phyloP scores from a whole-genome alignment of 2,888 invertebrate species.

The Hirtodrosophila cameraria region DNA sequence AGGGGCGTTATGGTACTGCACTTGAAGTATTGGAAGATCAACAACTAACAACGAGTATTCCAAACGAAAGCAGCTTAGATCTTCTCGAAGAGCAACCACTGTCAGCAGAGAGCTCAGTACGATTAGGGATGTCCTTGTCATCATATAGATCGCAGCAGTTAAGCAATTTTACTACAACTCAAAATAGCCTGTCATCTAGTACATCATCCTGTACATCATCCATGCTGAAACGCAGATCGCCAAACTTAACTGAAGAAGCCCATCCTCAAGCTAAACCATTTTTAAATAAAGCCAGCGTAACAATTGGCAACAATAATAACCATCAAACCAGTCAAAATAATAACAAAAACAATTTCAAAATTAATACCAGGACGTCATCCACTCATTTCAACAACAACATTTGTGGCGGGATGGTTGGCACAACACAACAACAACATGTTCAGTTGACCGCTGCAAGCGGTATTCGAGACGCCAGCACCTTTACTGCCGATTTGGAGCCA shows the following conservation, averaged over 20 bases:
- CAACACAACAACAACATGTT: constrained; percentile 54
- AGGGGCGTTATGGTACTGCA: constrained; percentile 37
- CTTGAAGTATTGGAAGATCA: constrained; percentile 9
- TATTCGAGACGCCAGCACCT: constrained; percentile 32
- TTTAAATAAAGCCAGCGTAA: not conserved
- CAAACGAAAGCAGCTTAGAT: not conserved
- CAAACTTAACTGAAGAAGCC: not conserved
- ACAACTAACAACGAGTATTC: not conserved
- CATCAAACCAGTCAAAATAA: not conserved
- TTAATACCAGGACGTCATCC: not conserved
- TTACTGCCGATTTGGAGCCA: constrained; percentile 34
- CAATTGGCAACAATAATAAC: not conserved
- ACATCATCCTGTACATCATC: constrained; percentile 5
- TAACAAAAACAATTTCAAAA: constrained; percentile 1
- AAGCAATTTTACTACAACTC: not conserved
- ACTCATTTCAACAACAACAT: constrained; percentile 33
- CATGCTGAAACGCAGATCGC: constrained; percentile 6
- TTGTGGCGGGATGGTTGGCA: constrained; percentile 67
- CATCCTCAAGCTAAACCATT: not conserved
- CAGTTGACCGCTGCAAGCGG: constrained; percentile 24
- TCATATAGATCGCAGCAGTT: constrained; percentile 25
- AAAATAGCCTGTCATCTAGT: not conserved
- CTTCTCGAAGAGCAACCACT: not conserved
- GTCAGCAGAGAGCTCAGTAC: constrained; percentile 1
- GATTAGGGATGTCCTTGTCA: constrained; percentile 40